Conservation (phyloP, 2,797 vertebrate genomes). For the Pantherophis vulpinus region DNA sequence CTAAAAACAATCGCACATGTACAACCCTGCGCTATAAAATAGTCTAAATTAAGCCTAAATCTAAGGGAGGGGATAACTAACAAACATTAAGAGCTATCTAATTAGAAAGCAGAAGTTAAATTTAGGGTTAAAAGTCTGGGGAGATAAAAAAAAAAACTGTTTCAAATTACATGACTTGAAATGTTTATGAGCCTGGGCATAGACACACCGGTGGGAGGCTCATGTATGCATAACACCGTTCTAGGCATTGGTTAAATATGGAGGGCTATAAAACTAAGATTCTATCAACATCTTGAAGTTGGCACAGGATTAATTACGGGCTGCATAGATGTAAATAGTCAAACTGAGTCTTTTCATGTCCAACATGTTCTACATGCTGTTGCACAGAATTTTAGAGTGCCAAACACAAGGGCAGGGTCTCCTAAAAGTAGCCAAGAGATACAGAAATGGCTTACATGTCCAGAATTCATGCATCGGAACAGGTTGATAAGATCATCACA, state of each 20-base stretch:
- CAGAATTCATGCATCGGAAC: background rate
- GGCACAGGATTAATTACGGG: background rate
- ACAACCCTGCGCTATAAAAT: background rate
- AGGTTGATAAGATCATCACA: background rate
- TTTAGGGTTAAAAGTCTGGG: background rate
- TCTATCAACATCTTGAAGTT: background rate
- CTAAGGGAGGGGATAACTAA: background rate
- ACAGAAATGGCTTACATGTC: background rate
- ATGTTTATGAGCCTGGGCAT: background rate
- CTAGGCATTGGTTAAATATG: background rate
- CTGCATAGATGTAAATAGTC: background rate
- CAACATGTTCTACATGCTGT: background rate
- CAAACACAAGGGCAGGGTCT: background rate
- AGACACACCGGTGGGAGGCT: background rate
- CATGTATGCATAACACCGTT: background rate
- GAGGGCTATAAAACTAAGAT: background rate
- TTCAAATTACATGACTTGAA: background rate
- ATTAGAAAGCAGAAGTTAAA: background rate
- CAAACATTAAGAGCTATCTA: background rate
- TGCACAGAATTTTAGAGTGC: background rate
- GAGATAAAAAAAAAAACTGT: background rate
- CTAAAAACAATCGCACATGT: background rate
- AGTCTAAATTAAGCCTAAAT: background rate
- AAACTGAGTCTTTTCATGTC: background rate
- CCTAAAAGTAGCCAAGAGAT: background rate